Base-by-base conservation (phyloP, 2,113 vertebrate species). In the Callipepla squamata region DNA sequence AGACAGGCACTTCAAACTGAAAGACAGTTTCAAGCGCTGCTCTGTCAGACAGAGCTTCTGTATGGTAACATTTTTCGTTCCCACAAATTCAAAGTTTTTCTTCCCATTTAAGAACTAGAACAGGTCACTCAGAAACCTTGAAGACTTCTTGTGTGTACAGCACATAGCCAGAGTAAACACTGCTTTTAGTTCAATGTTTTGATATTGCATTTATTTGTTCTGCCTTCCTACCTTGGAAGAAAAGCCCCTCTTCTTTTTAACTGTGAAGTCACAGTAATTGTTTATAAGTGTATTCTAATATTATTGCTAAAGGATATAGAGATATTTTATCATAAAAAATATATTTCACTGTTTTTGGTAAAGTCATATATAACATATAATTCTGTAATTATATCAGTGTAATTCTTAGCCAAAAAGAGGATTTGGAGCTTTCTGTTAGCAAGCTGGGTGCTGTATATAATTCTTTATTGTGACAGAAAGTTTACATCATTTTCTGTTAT, bases 251-350 rank as follows among this genome's bases (percentile, higher is more conserved):
- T 89, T 66, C 12, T 67, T 74, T 73, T 48, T 32, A 67, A 32
- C 11, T 38, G 6, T 34, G 51, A 4, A 22, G 12, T 77, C 51
- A 42, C 4, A 68, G 18, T 2, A 42, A 57, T 0, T 1, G 73
- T 83, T 87, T 53, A 80, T 74, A 1, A 65, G 2, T 18, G 23
- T 11, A 4, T 72, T 19, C 72, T 0, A 23, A 7, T 50, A 34
- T 15, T 6, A 1, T 72, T 80, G 30, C 50, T 55, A 59, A 78
- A 67, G 20, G 12, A 50, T 67, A 50, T 12, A n/a, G 66, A 76
- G 3, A 9, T 20, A 5, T 0, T 11, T 70, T 53, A 53, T 86
- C 13, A 80, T 40, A 17, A 80, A 48, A 9, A 50, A 55, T 48
- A 36, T 72, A 74, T 79, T 58, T 89, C 32, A 1, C 32, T 61